Base-by-base conservation (phyloP, 2,888 invertebrate species). In the Sinodicranocentrus sp. region DNA sequence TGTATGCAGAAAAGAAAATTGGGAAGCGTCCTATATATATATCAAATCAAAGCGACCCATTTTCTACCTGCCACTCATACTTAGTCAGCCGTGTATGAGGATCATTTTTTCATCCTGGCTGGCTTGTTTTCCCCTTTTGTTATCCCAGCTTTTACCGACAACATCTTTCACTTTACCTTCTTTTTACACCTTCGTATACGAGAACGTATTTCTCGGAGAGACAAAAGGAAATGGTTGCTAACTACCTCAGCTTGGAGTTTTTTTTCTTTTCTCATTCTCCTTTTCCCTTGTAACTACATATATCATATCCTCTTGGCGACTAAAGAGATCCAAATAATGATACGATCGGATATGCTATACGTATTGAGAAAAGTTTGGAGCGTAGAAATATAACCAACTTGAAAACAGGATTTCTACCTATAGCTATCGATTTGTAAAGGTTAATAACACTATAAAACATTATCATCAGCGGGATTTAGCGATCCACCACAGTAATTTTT, bases 21-120 rank as follows among this genome's bases (percentile, higher is more conserved):
- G 48, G 48, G 48, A 48, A 48, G n/a, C n/a, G 48, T 2, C 2
- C 6, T 19, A 21, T 13, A 3, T 28, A 70, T 19, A 17, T 59
- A 67, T 63, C 67, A 68, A 75, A 75, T 82, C 82, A 82, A 82
- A 82, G 67, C 82, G 75, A 75, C 61, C 75, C 75, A 75, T 82
- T 82, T 82, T 82, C 57, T 48, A 48, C 67, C 75, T 75, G 82
- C 57, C 82, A 75, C 82, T 82, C 75, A 73, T 43, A 26, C 19
- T 39, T 73, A 57, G 25, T 73, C 80, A 80, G 23, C 57, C 80
- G 23, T 28, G n/a, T n/a, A 43, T 33, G 59, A 71, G 54, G 44
- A 63, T 33, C 39, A 21, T 78, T 72, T 72, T 43, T 65, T 25
- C 63, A n/a, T n/a, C n/a, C n/a, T n/a, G 21, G 5, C 15, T 57